Evolutionary conservation across 2,113 vertebrate genomes (phyloP), one percentile per base, ranked within the genome.

Genomic region (Proteles cristata): DNA sequence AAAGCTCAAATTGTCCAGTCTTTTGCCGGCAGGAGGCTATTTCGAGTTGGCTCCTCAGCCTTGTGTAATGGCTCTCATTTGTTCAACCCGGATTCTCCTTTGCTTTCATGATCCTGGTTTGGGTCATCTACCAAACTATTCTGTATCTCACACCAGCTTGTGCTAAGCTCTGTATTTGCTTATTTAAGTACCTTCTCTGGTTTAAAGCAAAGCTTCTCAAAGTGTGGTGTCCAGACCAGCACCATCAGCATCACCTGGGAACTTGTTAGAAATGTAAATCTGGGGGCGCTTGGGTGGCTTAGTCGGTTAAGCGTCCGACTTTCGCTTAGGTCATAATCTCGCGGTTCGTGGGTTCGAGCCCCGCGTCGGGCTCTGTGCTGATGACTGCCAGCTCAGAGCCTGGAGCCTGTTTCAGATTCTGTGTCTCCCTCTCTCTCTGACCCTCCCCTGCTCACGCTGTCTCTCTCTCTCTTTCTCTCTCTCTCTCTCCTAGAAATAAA

Each of bases 141-240:
- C 55, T 92, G 8, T 80, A 39, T 26, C 19, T 73, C 25, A 88
- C 3, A 76, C 8, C 81, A 48, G 12, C 73, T 91, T 92, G n/a
- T 88, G 43, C 81, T 63, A 96, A 85, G 14, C 15, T 39, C 55
- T 76, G 94, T 80, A 74, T 23, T 80, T 80, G 48, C 2, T 81
- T 45, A 74, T 89, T 84, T 84, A 95, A 81, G 39, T 8, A 74
- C 25, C 16, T 94, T 88, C 65, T 95, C 88, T 92, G 85, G 21
- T 50, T 95, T 92, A 89, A 84, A 93, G 11, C 15, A 39, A 33
- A 68, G 65, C 7, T 21, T 48, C 53, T 66, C 53, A 69, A 86
- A 66, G 25, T 85, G 11, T 89, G 48, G 48, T 76, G 8, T 81
- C 17, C n/a, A 89, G 23, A 92, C 16, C 10, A 80, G 73, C 58